phyloP scores from a whole-genome alignment of 2,888 invertebrate genomes.

The Agrotis exclamationis region DNA sequence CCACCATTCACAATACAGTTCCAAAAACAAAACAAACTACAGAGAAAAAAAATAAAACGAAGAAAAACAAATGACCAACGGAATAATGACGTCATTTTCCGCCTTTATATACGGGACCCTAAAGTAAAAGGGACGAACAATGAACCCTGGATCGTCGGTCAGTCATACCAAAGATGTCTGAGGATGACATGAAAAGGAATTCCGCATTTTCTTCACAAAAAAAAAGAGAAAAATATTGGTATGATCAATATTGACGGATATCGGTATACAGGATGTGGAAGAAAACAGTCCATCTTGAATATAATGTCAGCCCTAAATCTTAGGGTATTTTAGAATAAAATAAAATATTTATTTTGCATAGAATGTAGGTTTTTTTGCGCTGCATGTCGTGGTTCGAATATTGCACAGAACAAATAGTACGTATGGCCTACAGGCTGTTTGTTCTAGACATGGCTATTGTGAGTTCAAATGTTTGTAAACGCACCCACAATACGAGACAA shows the following conservation, averaged over 20 bases:
- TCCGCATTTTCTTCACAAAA: constrained; percentile 32
- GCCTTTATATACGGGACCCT: constrained; percentile 49
- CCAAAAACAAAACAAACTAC: constrained; percentile 26
- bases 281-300: background rate
- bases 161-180: constrained; percentile 57
- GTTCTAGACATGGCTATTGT: too few relatives aligned
- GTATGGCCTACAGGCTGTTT: too few relatives aligned
- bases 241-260: constrained; percentile 28
- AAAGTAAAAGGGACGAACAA: constrained; percentile 54
- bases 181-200: constrained; percentile 59
- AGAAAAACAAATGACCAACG: constrained; percentile 49
- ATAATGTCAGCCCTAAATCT: background rate
- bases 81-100: constrained; percentile 47
- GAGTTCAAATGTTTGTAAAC: too few relatives aligned
- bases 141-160: constrained; percentile 48
- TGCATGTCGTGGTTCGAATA: too few relatives aligned
- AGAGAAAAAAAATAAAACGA: constrained; percentile 25
- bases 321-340: too few relatives aligned
- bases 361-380: too few relatives aligned
- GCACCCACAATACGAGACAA: too few relatives aligned
- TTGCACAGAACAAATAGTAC: too few relatives aligned
- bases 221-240: constrained; percentile 22
- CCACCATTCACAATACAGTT: constrained; percentile 8
- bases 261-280: constrained; percentile 1
- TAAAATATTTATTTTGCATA: too few relatives aligned